Conservation (phyloP, 2,113 vertebrate genomes). For the Sminthopsis crassicaudata region DNA sequence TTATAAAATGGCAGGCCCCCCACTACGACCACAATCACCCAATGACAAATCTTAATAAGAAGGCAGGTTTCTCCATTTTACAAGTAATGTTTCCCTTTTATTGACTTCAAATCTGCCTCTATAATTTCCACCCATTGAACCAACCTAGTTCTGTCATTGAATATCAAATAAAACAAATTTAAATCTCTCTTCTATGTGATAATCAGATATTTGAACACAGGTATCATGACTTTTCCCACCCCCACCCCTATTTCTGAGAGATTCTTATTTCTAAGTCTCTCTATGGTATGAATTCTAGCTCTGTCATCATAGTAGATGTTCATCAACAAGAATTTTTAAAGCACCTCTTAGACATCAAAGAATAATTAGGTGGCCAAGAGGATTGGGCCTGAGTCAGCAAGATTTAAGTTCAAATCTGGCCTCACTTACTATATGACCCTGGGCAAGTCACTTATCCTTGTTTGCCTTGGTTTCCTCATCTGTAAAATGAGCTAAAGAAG, state of each 20-base stretch:
- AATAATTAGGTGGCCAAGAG: background rate
- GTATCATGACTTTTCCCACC: background rate
- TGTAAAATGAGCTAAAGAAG: background rate
- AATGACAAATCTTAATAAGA: background rate
- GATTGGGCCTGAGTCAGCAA: background rate
- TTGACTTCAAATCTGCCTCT: too few relatives aligned
- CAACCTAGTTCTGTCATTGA: background rate
- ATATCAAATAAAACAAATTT: background rate
- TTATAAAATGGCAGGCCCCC: too few relatives aligned
- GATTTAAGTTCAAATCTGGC: background rate
- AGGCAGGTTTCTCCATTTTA: background rate
- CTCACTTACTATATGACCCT: background rate
- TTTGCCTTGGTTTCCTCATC: background rate
- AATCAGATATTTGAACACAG: background rate
- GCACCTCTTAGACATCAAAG: background rate
- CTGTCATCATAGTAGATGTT: background rate
- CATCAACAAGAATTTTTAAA: background rate
- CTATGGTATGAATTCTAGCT: background rate
- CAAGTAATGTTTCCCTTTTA: background rate
- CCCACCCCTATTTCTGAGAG: background rate
- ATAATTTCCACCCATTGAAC: background rate
- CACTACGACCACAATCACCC: background rate
- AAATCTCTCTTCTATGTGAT: background rate
- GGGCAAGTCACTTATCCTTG: background rate
- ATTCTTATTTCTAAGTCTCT: background rate